A percentile compares a stretch with the other conserved stretches of the same genome.
Evolutionary conservation across 2,797 vertebrate species (phyloP).

Genomic region (Myotis vivesi): DNA sequence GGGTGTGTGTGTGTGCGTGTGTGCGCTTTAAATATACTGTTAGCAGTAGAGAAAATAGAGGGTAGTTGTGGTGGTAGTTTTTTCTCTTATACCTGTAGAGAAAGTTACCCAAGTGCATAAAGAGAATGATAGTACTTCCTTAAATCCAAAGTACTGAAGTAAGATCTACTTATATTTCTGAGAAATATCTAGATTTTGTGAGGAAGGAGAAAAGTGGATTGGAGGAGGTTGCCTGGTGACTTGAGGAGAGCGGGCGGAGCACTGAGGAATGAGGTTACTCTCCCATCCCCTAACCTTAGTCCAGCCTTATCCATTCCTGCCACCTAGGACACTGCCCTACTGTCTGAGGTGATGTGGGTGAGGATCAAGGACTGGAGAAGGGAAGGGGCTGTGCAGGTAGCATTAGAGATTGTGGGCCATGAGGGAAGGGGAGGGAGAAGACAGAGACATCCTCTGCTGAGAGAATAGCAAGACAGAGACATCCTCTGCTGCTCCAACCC

Average conservation of each 20-base stretch:
- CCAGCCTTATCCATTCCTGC: too few relatives aligned
- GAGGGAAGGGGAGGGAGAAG: background rate
- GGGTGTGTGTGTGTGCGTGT: too few relatives aligned
- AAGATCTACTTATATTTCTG: background rate
- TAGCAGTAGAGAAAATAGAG: background rate
- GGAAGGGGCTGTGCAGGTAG: background rate
- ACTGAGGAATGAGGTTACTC: too few relatives aligned
- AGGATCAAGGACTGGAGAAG: background rate
- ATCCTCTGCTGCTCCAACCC: background rate
- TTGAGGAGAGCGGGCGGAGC: background rate
- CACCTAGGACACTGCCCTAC: background rate
- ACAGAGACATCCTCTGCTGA: background rate
- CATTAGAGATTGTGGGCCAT: background rate
- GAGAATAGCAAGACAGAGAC: background rate
- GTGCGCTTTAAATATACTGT: background rate
- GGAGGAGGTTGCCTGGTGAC: background rate
- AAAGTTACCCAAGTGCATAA: background rate
- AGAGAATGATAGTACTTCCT: background rate
- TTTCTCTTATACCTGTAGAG: background rate
- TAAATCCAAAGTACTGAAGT: background rate
- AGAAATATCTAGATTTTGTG: background rate
- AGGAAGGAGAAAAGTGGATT: background rate
- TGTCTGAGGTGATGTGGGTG: fast-evolving
- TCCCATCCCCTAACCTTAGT: background rate
- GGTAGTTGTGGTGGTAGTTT: background rate